Base-by-base conservation (phyloP, 2,113 vertebrate genomes). In the Progne subis region DNA sequence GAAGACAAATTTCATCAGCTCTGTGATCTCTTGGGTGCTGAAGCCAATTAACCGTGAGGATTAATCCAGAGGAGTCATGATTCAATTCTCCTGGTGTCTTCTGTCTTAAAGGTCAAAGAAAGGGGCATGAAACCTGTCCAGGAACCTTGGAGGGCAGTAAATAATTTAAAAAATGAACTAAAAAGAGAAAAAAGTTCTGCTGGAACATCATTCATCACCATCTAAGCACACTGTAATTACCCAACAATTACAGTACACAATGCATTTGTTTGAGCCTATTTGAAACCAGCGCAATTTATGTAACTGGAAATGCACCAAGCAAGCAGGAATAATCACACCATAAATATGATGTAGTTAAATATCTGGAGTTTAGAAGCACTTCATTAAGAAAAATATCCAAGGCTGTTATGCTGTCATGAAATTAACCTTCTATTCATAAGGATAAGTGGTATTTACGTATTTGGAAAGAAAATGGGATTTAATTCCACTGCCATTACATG, bases 321-420 rank as follows among this genome's bases (percentile, higher is more conserved):
- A 94, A 93, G 79, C 25, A 74, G 86, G 52, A 93, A 88, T 94
- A 95, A 94, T 95, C 90, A 39, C 85, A 81, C 82, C 76, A 86
- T 88, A 93, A 96, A 93, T 93, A 90, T 86, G 88, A 86, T 92
- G 85, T 31, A 78, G 92, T 92, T 96, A 96, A 95, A 92, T 97
- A 96, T 83, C 90, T 81, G 24, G 79, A 78, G 79, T 93, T 95
- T 95, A 92, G 94, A 64, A 95, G 92, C 86, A 70, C 76, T 94
- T 93, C 90, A 95, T 97, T 97, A 94, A 88, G 90, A 94, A 80
- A 83, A 94, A 94, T 59, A 95, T 78, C 90, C 88, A 41, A 86
- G 72, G 90, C 82, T 92, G 76, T 90, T 95, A 88, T 8, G 60
- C 43, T 92, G 92, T 90, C 90, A 86, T 34, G 56, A 88, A 95